Evolutionary conservation across 2,888 invertebrate genomes (phyloP), one percentile per base, ranked within the genome.

Genomic region (Bombylius major): DNA sequence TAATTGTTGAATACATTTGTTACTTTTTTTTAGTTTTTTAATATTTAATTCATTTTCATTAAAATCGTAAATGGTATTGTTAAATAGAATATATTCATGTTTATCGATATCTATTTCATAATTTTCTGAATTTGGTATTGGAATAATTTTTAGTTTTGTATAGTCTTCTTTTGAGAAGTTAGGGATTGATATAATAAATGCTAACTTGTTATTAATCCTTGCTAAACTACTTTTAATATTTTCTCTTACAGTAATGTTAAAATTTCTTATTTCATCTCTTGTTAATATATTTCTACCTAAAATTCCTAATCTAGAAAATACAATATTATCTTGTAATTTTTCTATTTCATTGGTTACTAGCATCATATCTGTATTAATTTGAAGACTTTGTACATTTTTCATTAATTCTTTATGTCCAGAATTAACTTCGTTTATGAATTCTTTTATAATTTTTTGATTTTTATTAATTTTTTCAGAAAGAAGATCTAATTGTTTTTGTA

Each of bases 261-360:
- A 23, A 23, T 23, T 23, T 23, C 23, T 1, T 12, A 48, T 54
- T 54, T 54, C 47, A 34, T 42, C 47, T 47, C 6, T 42, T 1
- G 47, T 47, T 14, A 53, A 11, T 34, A 53, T 53, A 31, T 53
- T 53, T 53, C 53, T 53, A n/a, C 53, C 53, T 48, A 48, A 36
- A 0, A 53, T 53, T 7, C 48, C 47, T 47, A 53, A 33, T 53
- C 39, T 47, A 46, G 53, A 53, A 47, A 53, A 53, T 47, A 47
- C 36, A 36, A 53, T 46, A 36, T 47, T 45, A 47, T 53, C 47
- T 48, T 53, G 53, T n/a, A 53, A 47, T 53, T 53, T 48, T 12
- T 48, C 53, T 39, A 53, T 36, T 48, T 48, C 47, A 39, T 39
- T 53, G 3, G 9, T 2, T n/a, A 53, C 5, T 14, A 47, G 46